These are phyloP conservation scores for Girardinichthys multiradiatus DNA, from an alignment of 2,113 vertebrate species.

Conservation along the genomic window DNA sequence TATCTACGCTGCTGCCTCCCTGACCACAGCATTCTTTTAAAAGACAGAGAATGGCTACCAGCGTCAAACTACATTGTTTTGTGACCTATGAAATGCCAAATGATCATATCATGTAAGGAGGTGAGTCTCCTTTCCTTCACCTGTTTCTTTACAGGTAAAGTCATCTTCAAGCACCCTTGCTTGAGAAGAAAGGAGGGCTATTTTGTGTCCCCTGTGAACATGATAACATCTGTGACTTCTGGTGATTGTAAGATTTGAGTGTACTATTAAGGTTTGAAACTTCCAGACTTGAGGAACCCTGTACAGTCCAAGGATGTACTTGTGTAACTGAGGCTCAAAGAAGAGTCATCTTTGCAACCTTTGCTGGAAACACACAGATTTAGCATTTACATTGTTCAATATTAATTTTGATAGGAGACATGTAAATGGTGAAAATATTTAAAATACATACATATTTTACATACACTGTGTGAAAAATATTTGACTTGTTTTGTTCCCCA, in stretches of 20 bases:
- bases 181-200: constrained; percentile 18
- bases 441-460: too few species aligned
- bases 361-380: too few species aligned
- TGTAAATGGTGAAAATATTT: too few species aligned
- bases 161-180: constrained; percentile 64
- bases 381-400: too few species aligned
- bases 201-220: constrained; percentile 4
- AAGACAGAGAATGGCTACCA: constrained; percentile 63
- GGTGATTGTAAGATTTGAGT: constrained; percentile 2
- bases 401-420: too few species aligned
- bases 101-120: constrained; percentile 71
- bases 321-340: too few species aligned
- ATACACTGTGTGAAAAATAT: too few species aligned
- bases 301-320: too few species aligned
- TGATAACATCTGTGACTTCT: constrained; percentile 15
- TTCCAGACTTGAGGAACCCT: neutral
- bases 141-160: constrained; percentile 54
- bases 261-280: constrained; percentile 61
- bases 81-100: constrained; percentile 61
- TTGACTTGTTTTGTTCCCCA: too few species aligned
- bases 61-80: constrained; percentile 53
- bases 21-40: constrained; percentile 41
- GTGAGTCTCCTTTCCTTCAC: constrained; percentile 62
- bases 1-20: constrained; percentile 16
- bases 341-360: too few species aligned